These are phyloP conservation scores for Panthera tigris DNA, from an alignment of 2,113 vertebrate species.

Conservation along the genomic window DNA sequence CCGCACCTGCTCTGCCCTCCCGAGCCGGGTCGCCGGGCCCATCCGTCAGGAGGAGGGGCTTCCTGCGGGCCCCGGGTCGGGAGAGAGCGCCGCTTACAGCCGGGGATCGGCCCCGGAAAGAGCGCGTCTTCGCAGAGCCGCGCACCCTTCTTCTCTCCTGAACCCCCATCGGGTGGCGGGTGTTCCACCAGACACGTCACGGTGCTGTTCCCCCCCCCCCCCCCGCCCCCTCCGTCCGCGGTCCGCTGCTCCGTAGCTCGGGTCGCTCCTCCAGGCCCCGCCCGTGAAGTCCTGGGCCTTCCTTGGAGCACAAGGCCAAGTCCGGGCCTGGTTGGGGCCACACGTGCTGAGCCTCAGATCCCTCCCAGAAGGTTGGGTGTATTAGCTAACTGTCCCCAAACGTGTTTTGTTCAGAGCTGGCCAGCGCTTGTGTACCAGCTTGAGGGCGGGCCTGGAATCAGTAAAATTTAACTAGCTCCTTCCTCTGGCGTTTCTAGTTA, in stretches of 20 bases:
- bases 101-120: rapidly evolving
- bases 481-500: not conserved
- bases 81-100: not conserved
- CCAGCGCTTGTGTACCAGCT: not conserved
- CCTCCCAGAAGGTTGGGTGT: not conserved
- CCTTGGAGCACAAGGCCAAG: not conserved
- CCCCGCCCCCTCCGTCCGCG: rapidly evolving
- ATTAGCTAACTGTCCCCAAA: not conserved
- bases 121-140: rapidly evolving
- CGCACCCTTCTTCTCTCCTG: not conserved
- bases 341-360: not conserved
- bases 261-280: not conserved
- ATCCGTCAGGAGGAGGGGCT: not conserved
- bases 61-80: rapidly evolving
- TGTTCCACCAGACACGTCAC: not conserved
- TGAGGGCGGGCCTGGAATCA: not conserved
- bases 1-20: not conserved
- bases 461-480: not conserved
- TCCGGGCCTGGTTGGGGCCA: not conserved
- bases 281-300: not conserved
- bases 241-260: not conserved
- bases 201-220: not conserved
- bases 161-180: not conserved
- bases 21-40: rapidly evolving
- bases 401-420: not conserved